A percentile compares a stretch with the other conserved stretches of the same genome.
These are phyloP conservation scores for Corythornis cristatus DNA, from an alignment of 2,113 vertebrate species.

Conservation along the genomic window DNA sequence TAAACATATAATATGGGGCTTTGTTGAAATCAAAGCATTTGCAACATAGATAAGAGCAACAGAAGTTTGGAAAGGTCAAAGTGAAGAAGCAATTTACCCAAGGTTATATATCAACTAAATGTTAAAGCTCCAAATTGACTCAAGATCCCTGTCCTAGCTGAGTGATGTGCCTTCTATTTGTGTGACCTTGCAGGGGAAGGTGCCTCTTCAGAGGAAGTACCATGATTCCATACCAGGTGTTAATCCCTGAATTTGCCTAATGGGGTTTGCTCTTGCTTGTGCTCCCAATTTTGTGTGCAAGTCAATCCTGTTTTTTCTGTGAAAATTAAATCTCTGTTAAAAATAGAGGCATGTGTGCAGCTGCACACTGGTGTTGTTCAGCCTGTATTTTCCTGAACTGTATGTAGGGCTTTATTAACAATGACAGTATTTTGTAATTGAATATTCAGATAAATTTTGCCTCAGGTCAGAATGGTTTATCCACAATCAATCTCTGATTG, in stretches of 20 bases:
- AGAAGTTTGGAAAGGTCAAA: constrained; percentile 17
- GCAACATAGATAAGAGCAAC: neutral
- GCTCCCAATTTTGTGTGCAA: neutral
- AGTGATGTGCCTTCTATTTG: neutral
- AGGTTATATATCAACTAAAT: neutral
- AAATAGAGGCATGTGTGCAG: neutral
- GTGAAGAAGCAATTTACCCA: neutral
- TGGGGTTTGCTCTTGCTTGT: neutral
- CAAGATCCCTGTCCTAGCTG: neutral
- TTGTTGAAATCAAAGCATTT: neutral
- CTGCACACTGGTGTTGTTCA: neutral
- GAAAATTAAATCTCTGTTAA: neutral
- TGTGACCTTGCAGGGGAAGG: neutral
- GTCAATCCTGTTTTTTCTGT: neutral
- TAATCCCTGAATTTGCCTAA: neutral
- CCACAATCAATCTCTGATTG: constrained; percentile 53
- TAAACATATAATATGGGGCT: neutral
- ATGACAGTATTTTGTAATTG: constrained; percentile 47
- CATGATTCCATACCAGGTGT: neutral
- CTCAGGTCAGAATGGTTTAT: constrained; percentile 40
- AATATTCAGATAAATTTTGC: constrained; percentile 64
- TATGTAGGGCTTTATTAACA: constrained; percentile 39
- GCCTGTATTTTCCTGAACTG: neutral
- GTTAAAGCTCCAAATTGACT: neutral
- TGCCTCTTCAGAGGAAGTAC: neutral